A percentile compares a stretch with the other conserved stretches of the same genome.
Evolutionary conservation across 2,113 vertebrate genomes (phyloP).

Genomic region (Rhagologus leucostigma): DNA sequence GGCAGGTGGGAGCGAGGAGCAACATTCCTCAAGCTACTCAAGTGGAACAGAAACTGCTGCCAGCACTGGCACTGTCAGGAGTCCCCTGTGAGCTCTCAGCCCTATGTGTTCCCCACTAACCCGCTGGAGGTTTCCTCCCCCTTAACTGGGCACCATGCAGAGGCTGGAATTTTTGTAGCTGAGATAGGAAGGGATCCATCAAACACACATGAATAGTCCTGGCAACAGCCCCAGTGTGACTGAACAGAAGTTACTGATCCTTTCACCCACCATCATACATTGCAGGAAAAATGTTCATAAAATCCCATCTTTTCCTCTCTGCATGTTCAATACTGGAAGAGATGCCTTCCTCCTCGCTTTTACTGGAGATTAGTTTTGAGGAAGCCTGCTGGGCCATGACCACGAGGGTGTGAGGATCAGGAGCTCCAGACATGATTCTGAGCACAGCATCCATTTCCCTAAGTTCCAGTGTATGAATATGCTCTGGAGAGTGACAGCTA

Average conservation of each 20-base stretch:
- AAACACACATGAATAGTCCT: neutral
- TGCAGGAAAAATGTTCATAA: neutral
- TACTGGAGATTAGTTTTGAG: neutral
- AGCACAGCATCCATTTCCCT: neutral
- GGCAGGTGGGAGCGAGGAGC: neutral
- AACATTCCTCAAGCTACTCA: neutral
- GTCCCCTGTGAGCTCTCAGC: neutral
- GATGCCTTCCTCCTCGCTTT: neutral
- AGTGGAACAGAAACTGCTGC: neutral
- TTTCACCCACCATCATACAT: accelerated
- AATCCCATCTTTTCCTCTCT: neutral
- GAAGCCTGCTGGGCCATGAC: neutral
- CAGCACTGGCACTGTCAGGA: neutral
- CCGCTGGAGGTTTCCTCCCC: neutral
- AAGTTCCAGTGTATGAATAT: neutral
- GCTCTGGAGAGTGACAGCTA: constrained; percentile 4
- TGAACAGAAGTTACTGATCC: neutral
- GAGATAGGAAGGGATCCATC: neutral
- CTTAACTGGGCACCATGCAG: neutral
- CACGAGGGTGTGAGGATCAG: accelerated
- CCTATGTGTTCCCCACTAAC: neutral
- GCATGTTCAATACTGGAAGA: neutral
- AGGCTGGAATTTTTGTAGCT: neutral
- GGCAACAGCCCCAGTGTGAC: neutral
- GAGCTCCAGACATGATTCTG: neutral